Evolutionary conservation across 1,140 invertebrate genomes (phyloP).

Genomic region (Euschistus heros): DNA sequence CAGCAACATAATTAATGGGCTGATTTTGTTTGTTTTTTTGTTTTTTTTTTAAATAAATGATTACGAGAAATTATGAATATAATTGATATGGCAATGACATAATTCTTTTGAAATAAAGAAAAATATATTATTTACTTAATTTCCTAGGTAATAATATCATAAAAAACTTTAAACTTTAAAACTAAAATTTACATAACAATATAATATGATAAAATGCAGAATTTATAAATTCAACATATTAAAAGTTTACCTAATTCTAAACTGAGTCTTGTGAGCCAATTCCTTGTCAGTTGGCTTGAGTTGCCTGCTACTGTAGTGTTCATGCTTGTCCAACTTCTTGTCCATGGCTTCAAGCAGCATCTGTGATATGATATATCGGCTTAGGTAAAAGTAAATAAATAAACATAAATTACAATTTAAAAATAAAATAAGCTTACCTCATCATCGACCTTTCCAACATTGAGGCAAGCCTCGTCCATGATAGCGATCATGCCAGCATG

Average conservation of each 20-base stretch:
- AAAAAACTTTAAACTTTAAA: too few relatives aligned
- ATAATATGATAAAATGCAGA: too few relatives aligned
- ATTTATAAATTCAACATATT: not conserved
- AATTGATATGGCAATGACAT: too few relatives aligned
- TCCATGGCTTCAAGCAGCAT: conserved; percentile 89
- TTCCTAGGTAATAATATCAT: too few relatives aligned
- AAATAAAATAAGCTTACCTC: conserved; percentile 39
- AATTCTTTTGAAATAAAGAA: too few relatives aligned
- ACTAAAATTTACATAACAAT: too few relatives aligned
- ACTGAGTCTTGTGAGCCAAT: conserved; percentile 68
- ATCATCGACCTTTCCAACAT: conserved; percentile 86
- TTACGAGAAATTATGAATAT: too few relatives aligned
- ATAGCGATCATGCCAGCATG: conserved; percentile 87
- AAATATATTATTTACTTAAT: too few relatives aligned
- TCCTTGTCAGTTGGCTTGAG: conserved; percentile 69
- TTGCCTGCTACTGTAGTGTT: conserved; percentile 82
- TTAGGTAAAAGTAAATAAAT: not conserved
- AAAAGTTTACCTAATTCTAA: conserved; percentile 55
- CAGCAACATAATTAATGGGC: too few relatives aligned
- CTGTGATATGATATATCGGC: conserved; percentile 33
- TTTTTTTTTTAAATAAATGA: too few relatives aligned
- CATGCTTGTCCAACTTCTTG: conserved; percentile 71
- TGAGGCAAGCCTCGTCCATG: conserved; percentile 89
- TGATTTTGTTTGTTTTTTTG: too few relatives aligned
- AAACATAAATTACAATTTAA: not conserved